These are phyloP conservation scores for Microtus oregoni DNA, from an alignment of 2,113 vertebrate species.

Conservation along the genomic window DNA sequence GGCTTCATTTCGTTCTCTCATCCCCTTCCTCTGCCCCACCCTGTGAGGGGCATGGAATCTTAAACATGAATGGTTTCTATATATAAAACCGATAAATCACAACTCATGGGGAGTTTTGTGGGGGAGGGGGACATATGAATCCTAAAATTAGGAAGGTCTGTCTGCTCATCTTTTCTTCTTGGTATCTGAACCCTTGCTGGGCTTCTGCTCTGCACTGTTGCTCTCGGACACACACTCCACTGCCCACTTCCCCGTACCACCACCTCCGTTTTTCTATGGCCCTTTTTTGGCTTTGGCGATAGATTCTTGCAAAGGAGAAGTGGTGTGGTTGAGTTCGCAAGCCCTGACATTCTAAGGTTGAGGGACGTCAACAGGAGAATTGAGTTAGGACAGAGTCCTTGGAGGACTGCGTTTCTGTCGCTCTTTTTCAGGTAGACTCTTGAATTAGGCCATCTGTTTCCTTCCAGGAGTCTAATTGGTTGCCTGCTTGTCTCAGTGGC, in stretches of 20 bases:
- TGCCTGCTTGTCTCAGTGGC: constrained; percentile 33
- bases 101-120: neutral
- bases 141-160: constrained; percentile 67
- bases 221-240: neutral
- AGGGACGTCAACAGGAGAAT: constrained; percentile 41
- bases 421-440: constrained; percentile 41
- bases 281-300: neutral
- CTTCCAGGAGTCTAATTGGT: constrained; percentile 19
- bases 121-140: neutral
- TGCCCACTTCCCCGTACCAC: constrained; percentile 56
- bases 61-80: neutral
- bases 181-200: constrained; percentile 53
- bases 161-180: neutral
- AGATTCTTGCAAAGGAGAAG: constrained; percentile 4
- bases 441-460: neutral
- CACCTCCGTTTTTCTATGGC: neutral
- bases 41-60: neutral
- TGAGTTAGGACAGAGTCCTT: constrained; percentile 39
- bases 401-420: constrained; percentile 47
- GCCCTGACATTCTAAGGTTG: constrained; percentile 49
- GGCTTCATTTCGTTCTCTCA: neutral
- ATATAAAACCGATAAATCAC: constrained; percentile 9
- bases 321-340: neutral
- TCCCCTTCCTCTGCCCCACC: neutral
- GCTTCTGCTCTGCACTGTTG: constrained; percentile 70